phyloP scores from a whole-genome alignment of 2,888 invertebrate species.

The Lasioglossum malachurum region DNA sequence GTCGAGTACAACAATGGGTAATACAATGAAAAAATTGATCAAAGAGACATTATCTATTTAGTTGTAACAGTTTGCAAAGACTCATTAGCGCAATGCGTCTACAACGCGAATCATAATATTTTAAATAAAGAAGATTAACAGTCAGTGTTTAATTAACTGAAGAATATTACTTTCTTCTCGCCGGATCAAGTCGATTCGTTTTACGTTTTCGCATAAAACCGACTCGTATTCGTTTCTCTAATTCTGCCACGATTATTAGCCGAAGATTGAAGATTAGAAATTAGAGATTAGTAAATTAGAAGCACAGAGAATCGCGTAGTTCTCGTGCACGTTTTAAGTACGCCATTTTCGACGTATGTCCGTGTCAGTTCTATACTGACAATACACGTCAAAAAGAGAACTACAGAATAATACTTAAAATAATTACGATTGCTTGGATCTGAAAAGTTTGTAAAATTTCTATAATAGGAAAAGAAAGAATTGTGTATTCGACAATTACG shows the following conservation, averaged over 20 bases:
- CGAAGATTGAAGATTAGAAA: constrained; percentile 5
- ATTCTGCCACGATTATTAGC: constrained; percentile 1
- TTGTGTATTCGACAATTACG: constrained; percentile 42
- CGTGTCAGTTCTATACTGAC: constrained; percentile 27
- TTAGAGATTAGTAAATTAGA: constrained; percentile 3
- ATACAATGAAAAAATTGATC: constrained; percentile 95
- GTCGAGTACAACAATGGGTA: constrained; percentile 92
- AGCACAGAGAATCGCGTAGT: not conserved
- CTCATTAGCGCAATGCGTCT: constrained; percentile 30
- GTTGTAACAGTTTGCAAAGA: constrained; percentile 47
- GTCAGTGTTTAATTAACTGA: constrained; percentile 20
- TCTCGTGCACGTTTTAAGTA: constrained; percentile 12
- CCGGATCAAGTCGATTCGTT: constrained; percentile 10
- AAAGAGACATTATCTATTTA: constrained; percentile 94
- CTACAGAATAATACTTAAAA: constrained; percentile 31
- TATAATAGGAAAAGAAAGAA: constrained; percentile 74
- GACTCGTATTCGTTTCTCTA: constrained; percentile 2
- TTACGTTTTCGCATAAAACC: constrained; percentile 2
- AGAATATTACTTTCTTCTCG: not conserved
- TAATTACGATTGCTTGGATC: constrained; percentile 42
- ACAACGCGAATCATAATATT: constrained; percentile 27
- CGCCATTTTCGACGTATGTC: constrained; percentile 24
- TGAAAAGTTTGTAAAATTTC: constrained; percentile 67
- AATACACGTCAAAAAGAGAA: constrained; percentile 33
- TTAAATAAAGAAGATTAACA: constrained; percentile 19